A percentile compares a stretch with the other conserved stretches of the same genome.
phyloP scores from a whole-genome alignment of 2,113 vertebrate species.

The Paralichthys olivaceus region DNA sequence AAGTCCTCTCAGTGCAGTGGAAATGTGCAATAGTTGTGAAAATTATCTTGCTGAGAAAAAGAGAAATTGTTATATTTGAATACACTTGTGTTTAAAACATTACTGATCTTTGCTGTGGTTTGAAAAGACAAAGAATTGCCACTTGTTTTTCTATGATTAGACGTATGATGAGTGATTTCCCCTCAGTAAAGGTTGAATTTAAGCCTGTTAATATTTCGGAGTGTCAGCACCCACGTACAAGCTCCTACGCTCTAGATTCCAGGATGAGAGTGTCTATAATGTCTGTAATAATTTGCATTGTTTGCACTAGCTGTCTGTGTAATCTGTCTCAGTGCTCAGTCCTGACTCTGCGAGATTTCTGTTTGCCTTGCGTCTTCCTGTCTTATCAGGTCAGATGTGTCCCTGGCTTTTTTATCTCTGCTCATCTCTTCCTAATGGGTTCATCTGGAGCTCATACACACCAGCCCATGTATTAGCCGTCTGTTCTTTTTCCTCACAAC shows the following conservation, averaged over 20 bases:
- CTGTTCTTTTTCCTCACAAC: constrained; percentile 1
- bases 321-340: constrained; percentile 36
- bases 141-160: background rate
- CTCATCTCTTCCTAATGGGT: constrained; percentile 41
- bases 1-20: background rate
- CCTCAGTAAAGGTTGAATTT: constrained; percentile 10
- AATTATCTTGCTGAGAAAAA: background rate
- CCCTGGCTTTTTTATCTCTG: constrained; percentile 28
- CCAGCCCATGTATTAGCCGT: constrained; percentile 13
- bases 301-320: constrained; percentile 39
- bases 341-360: constrained; percentile 58
- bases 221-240: background rate
- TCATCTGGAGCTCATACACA: constrained; percentile 45
- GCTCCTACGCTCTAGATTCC: background rate
- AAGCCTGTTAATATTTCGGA: constrained; percentile 12
- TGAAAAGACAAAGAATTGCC: background rate
- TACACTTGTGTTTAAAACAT: background rate
- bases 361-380: constrained; percentile 55
- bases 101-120: background rate
- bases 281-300: constrained; percentile 35
- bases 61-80: background rate
- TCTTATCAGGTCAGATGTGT: constrained; percentile 50
- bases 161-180: background rate
- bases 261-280: constrained; percentile 6
- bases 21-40: background rate